Evolutionary conservation across 1,140 invertebrate genomes (phyloP).

Genomic region (Heliconius hewitsoni): DNA sequence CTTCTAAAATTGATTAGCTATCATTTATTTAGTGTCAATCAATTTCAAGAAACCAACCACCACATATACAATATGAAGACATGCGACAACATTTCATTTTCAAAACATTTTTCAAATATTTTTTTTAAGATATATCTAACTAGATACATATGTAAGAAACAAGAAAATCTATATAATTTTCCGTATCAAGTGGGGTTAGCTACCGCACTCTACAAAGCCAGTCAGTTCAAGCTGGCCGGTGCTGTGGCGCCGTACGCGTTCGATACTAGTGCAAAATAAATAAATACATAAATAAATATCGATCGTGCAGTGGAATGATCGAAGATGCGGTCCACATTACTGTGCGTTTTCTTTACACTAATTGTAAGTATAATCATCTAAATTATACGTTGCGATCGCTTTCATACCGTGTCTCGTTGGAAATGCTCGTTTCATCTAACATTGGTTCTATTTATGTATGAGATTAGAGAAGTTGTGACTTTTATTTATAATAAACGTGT

Average conservation of each 20-base stretch:
- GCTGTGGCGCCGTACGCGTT: constrained; percentile 59
- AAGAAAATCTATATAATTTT: constrained; percentile 26
- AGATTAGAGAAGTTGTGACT: background rate
- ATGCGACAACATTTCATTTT: background rate
- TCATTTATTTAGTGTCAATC: background rate
- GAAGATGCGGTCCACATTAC: constrained; percentile 64
- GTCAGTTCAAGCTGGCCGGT: constrained; percentile 52
- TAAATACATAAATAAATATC: constrained; percentile 12
- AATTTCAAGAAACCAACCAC: background rate
- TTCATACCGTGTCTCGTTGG: constrained; percentile 27
- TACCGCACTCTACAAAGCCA: background rate
- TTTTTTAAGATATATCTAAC: background rate
- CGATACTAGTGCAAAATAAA: constrained; percentile 17
- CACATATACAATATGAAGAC: background rate
- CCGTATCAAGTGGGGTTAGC: constrained; percentile 46
- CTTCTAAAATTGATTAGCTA: background rate
- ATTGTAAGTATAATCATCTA: constrained; percentile 61
- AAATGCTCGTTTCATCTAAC: constrained; percentile 15
- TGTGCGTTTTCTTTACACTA: constrained; percentile 65
- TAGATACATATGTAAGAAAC: background rate
- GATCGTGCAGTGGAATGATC: constrained; percentile 56
- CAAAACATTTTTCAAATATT: constrained; percentile 10
- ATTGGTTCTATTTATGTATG: background rate
- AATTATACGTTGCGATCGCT: constrained; percentile 31
- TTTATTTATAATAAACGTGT: background rate